Evolutionary conservation across 2,113 vertebrate genomes (phyloP).

Genomic region (Coregonus clupeaformis): DNA sequence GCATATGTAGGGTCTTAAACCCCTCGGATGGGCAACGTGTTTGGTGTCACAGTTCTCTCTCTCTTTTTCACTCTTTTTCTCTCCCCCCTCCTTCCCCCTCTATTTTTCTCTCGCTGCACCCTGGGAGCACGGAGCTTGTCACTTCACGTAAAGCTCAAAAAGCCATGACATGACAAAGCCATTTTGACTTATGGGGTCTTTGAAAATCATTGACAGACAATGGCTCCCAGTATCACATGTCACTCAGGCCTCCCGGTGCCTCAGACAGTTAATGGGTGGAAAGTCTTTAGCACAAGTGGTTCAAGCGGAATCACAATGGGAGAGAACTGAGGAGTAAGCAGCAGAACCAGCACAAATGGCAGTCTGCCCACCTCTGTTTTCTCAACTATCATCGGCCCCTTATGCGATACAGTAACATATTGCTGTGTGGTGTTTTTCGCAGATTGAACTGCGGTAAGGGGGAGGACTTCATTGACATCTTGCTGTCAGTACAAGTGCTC

Average conservation of each 20-base stretch:
- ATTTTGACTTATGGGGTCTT: constrained; percentile 35
- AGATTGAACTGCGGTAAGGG: constrained; percentile 9
- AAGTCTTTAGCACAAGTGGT: background rate
- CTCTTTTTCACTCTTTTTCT: background rate
- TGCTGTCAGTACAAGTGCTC: constrained; percentile 24
- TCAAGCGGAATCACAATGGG: background rate
- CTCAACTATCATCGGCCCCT: constrained; percentile 14
- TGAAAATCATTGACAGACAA: constrained; percentile 56
- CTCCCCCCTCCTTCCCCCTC: background rate
- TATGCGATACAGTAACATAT: constrained; percentile 8
- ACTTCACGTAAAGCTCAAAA: constrained; percentile 45
- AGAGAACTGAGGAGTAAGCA: background rate
- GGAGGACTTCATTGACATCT: constrained; percentile 28
- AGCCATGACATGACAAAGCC: constrained; percentile 47
- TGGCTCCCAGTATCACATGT: constrained; percentile 32
- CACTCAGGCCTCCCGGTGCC: constrained; percentile 25
- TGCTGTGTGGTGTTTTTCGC: constrained; percentile 18
- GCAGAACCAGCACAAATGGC: background rate
- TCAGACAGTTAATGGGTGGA: background rate
- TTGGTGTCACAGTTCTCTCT: constrained; percentile 11
- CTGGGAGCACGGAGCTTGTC: constrained; percentile 48
- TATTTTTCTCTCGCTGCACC: background rate
- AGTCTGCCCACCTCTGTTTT: background rate
- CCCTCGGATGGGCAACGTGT: constrained; percentile 4
- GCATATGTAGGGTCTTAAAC: background rate